These are phyloP conservation scores for Minunthozetes semirufus DNA, from an alignment of 2,888 invertebrate genomes.

Conservation along the genomic window DNA sequence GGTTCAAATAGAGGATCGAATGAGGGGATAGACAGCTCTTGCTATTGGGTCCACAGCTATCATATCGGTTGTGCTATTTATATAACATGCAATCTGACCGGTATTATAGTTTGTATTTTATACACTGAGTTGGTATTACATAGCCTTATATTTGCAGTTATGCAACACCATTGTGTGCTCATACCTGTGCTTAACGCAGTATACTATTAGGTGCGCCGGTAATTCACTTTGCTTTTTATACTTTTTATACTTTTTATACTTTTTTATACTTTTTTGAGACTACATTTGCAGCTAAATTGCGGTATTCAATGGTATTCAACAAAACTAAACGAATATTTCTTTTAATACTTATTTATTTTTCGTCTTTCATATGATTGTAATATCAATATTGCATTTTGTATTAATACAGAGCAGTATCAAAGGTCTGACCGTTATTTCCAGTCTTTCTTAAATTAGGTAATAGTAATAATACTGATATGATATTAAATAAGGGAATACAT, in stretches of 20 bases:
- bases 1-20: not conserved
- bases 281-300: not conserved
- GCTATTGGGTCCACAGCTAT: constrained; percentile 20
- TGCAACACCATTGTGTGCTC: not conserved
- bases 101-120: not conserved
- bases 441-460: not conserved
- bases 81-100: constrained; percentile 23
- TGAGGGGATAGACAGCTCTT: not conserved
- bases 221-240: constrained; percentile 17
- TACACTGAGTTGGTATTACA: not conserved
- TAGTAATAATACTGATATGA: not conserved
- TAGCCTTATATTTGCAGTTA: not conserved
- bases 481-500: not conserved
- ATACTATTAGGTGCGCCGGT: constrained; percentile 21
- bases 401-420: not conserved
- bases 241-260: too few relatives aligned
- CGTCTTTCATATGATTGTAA: not conserved
- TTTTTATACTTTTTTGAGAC: too few relatives aligned
- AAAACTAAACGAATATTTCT: not conserved
- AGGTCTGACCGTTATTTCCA: not conserved
- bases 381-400: not conserved
- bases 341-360: not conserved
- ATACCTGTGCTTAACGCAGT: not conserved
- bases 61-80: constrained; percentile 21
- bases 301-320: not conserved